A percentile compares a stretch with the other conserved stretches of the same genome.
phyloP scores from a whole-genome alignment of 1,140 invertebrate species.

The Drosophila lowei region DNA sequence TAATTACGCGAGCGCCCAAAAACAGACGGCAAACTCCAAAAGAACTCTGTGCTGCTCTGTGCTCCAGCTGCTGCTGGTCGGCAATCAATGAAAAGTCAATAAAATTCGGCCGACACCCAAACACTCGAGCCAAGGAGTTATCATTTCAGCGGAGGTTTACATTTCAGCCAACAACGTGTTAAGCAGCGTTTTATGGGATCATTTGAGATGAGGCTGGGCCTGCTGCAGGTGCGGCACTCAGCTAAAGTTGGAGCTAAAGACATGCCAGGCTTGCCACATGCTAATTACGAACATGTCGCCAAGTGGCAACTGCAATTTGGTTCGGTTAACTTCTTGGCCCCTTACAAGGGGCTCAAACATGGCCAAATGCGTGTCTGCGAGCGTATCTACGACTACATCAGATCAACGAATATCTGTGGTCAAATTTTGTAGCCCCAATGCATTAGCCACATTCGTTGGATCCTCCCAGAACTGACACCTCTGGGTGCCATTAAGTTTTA shows the following conservation, averaged over 20 bases:
- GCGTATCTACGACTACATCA: neutral
- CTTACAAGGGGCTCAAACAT: slow-evolving; percentile 1
- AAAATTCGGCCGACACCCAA: slow-evolving; percentile 49
- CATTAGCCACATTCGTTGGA: neutral
- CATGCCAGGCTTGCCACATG: slow-evolving; percentile 30
- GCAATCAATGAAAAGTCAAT: slow-evolving; percentile 75
- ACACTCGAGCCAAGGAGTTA: slow-evolving; percentile 57
- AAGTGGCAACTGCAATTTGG: slow-evolving; percentile 41
- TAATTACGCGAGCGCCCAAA: slow-evolving; percentile 63
- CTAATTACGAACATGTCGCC: slow-evolving; percentile 73
- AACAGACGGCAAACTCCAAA: slow-evolving; percentile 53
- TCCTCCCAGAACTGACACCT: slow-evolving; percentile 3
- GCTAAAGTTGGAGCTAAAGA: slow-evolving; percentile 21
- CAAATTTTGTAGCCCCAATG: neutral
- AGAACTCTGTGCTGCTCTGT: slow-evolving; percentile 48
- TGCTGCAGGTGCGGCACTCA: slow-evolving; percentile 48
- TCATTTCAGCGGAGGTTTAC: slow-evolving; percentile 37
- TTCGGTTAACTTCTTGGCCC: slow-evolving; percentile 30
- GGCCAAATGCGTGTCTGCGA: slow-evolving; percentile 6
- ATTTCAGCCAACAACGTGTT: slow-evolving; percentile 53
- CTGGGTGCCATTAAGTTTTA: neutral
- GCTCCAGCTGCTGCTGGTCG: slow-evolving; percentile 18
- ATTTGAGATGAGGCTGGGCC: slow-evolving; percentile 49
- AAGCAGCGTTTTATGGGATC: slow-evolving; percentile 70
- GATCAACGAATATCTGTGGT: neutral